These are phyloP conservation scores for Cydia amplana DNA, from an alignment of 1,140 invertebrate genomes.

Conservation along the genomic window DNA sequence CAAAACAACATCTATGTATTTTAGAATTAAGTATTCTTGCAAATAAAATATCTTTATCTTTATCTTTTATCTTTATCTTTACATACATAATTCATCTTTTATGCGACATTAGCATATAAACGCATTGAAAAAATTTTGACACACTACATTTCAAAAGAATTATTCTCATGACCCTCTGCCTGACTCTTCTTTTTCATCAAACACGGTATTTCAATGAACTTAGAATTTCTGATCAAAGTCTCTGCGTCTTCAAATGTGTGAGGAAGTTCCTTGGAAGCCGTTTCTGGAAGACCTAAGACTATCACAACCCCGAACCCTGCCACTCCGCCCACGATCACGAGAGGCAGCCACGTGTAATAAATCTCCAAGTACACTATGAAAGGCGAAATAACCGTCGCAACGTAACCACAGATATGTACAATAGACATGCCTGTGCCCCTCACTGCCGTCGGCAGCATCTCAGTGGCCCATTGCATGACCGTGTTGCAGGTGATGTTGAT, in stretches of 20 bases:
- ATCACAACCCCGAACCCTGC: conserved; percentile 84
- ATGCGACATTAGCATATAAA: no score
- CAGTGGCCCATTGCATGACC: conserved; percentile 64
- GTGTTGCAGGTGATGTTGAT: conserved; percentile 59
- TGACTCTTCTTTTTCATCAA: conserved; percentile 39
- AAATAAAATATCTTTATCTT: no score
- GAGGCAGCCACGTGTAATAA: conserved; percentile 80
- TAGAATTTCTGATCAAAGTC: conserved; percentile 63
- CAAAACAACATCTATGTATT: no score
- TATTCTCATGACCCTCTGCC: conserved; percentile 42
- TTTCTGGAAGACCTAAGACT: conserved; percentile 87
- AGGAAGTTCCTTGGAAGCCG: conserved; percentile 86
- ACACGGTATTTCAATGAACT: conserved; percentile 48
- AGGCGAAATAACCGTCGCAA: conserved; percentile 59
- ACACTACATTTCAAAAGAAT: conserved; percentile 45
- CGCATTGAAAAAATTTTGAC: not conserved
- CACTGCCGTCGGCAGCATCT: conserved; percentile 82
- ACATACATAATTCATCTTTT: no score
- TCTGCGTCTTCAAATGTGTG: conserved; percentile 88
- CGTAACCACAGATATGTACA: conserved; percentile 80
- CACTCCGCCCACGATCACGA: conserved; percentile 86
- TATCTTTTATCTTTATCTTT: no score
- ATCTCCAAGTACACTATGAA: conserved; percentile 63
- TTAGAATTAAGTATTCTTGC: no score
- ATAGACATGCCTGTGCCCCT: conserved; percentile 82